phyloP scores from a whole-genome alignment of 2,113 vertebrate genomes.

The Channa argus region DNA sequence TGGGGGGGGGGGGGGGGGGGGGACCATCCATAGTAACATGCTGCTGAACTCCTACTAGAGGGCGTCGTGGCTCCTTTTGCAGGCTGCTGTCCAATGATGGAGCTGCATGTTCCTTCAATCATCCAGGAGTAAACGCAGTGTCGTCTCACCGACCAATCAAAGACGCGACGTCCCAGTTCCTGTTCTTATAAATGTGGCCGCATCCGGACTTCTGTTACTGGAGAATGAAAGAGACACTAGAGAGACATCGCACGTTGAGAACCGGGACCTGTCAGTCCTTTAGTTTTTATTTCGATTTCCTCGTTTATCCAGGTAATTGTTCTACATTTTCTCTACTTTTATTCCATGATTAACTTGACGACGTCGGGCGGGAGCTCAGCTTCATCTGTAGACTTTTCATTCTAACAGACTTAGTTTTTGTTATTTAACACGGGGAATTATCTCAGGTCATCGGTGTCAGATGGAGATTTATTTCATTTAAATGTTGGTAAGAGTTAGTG shows the following conservation, averaged over 20 bases:
- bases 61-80: slow-evolving; percentile 26
- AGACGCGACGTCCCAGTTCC: slow-evolving; percentile 38
- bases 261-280: slow-evolving; percentile 73
- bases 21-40: slow-evolving; percentile 29
- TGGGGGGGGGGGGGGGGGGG: too few relatives aligned
- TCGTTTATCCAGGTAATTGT: slow-evolving; percentile 69
- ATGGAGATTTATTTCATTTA: background rate
- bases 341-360: background rate
- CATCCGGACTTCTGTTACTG: background rate
- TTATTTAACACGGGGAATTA: background rate
- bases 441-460: background rate
- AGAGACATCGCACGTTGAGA: slow-evolving; percentile 7
- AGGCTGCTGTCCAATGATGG: slow-evolving; percentile 45
- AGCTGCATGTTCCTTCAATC: slow-evolving; percentile 24
- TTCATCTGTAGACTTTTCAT: background rate
- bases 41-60: slow-evolving; percentile 14
- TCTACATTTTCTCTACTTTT: background rate
- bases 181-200: slow-evolving; percentile 68
- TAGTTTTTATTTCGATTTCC: slow-evolving; percentile 72
- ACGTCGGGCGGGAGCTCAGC: too few relatives aligned
- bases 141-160: slow-evolving; percentile 62
- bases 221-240: slow-evolving; percentile 74
- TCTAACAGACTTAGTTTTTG: background rate
- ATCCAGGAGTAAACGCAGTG: background rate
- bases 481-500: background rate